phyloP scores from a whole-genome alignment of 2,888 invertebrate species.

The Conchocele bisecta region DNA sequence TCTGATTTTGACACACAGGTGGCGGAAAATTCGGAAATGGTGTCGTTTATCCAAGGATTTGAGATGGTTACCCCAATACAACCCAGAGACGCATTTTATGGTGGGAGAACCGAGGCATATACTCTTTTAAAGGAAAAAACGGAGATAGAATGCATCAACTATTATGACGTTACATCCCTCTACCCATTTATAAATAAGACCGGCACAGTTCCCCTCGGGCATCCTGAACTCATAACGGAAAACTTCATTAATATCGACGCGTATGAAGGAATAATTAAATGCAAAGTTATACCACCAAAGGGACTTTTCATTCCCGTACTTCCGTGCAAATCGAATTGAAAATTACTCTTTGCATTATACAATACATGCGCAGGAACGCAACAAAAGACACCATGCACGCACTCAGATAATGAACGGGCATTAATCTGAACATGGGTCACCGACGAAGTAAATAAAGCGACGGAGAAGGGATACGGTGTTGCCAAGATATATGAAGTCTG shows the following conservation, averaged over 20 bases:
- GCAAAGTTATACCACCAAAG: slow-evolving; percentile 67
- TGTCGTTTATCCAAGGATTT: slow-evolving; percentile 35
- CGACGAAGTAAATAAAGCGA: slow-evolving; percentile 75
- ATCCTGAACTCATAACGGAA: slow-evolving; percentile 62
- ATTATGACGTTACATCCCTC: slow-evolving; percentile 64
- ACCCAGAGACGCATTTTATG: slow-evolving; percentile 70
- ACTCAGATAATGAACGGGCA: slow-evolving; percentile 65
- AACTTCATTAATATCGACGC: slow-evolving; percentile 54
- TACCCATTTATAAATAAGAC: slow-evolving; percentile 70
- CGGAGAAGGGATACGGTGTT: slow-evolving; percentile 72
- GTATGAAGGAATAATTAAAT: slow-evolving; percentile 70
- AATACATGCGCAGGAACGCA: slow-evolving; percentile 44
- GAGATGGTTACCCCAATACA: slow-evolving; percentile 54
- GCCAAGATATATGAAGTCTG: slow-evolving; percentile 75
- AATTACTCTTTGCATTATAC: slow-evolving; percentile 78
- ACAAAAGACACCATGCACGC: slow-evolving; percentile 13
- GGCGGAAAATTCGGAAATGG: slow-evolving; percentile 43
- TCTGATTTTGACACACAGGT: slow-evolving; percentile 52
- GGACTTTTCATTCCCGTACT: slow-evolving; percentile 73
- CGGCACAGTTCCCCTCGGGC: slow-evolving; percentile 64
- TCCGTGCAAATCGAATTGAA: slow-evolving; percentile 67
- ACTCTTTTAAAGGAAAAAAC: slow-evolving; percentile 56
- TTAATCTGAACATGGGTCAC: slow-evolving; percentile 77
- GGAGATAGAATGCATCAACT: slow-evolving; percentile 57
- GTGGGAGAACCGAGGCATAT: slow-evolving; percentile 69